phyloP scores from a whole-genome alignment of 2,888 invertebrate genomes.

The Dione vanillae region DNA sequence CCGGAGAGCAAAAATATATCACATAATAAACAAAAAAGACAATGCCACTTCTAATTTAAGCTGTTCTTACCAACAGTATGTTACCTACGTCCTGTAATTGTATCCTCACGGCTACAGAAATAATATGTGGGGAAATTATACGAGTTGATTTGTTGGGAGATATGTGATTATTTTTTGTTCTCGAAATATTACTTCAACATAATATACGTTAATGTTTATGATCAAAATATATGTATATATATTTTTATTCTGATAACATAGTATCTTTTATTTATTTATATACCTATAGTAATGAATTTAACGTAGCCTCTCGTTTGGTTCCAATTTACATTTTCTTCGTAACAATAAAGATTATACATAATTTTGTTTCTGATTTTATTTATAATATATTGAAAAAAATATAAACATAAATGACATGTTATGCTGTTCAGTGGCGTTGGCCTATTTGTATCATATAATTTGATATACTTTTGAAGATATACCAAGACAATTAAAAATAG shows the following conservation, averaged over 20 bases:
- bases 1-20: neutral
- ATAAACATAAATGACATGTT: constrained; percentile 1
- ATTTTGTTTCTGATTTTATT: neutral
- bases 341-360: constrained; percentile 1
- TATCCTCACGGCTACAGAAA: constrained; percentile 29
- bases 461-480: too few relatives aligned
- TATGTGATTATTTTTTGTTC: constrained; percentile 13
- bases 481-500: too few relatives aligned
- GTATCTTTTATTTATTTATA: constrained; percentile 7
- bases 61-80: neutral
- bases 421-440: neutral
- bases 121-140: constrained; percentile 35
- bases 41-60: constrained; percentile 1
- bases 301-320: constrained; percentile 2
- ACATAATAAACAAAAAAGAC: neutral
- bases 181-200: neutral
- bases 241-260: neutral
- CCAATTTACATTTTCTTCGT: constrained; percentile 7
- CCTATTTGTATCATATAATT: neutral
- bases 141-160: constrained; percentile 18
- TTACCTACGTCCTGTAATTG: constrained; percentile 23
- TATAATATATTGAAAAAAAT: neutral
- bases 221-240: neutral
- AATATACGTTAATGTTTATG: neutral
- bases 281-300: constrained; percentile 2